Evolutionary conservation across 2,797 vertebrate species (phyloP), one percentile per base, ranked within the genome.

Genomic region (Ptychobarbus kaznakovi): DNA sequence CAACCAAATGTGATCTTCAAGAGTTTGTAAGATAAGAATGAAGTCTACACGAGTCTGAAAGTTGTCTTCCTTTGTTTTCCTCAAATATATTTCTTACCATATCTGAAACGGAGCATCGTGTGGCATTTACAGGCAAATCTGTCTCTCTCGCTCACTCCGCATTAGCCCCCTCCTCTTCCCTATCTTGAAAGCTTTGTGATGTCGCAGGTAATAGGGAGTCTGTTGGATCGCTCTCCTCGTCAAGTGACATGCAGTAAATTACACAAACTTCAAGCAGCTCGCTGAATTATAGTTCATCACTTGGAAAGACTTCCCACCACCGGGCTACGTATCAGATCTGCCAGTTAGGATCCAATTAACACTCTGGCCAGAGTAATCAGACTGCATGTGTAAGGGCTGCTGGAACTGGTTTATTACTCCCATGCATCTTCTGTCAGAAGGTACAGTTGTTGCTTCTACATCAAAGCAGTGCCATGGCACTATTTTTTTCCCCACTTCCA

Each of bases 291-390:
- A 98, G 97, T 98, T 99, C 97, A 97, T 98, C 97, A 98, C 96
- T 97, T 95, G 96, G 97, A 98, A 97, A 97, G 96, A 96, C 95
- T 96, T 95, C 96, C 96, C 94, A 97, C 96, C 96, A 97, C 94
- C 94, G 95, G 96, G 95, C 97, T 95, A 95, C 95, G 95, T 99
- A 99, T 97, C 97, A 99, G 98, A 99, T 99, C 97, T 98, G 97
- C 97, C 97, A 97, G 98, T 99, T 99, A 99, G 97, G 97, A 98
- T 98, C 97, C 97, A 99, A 99, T 99, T 99, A 99, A 99, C 97
- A 98, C 97, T 97, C 96, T 96, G 97, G 98, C 96, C 97, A 96
- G 96, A 97, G 97, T 97, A 97, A 98, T 98, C 97, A 98, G 97
- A 99, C 97, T 96, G 96, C 93, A 95, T 94, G 96, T 96, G 97